Evolutionary conservation across 2,113 vertebrate genomes (phyloP), one percentile per base, ranked within the genome.

Genomic region (Equus przewalskii): DNA sequence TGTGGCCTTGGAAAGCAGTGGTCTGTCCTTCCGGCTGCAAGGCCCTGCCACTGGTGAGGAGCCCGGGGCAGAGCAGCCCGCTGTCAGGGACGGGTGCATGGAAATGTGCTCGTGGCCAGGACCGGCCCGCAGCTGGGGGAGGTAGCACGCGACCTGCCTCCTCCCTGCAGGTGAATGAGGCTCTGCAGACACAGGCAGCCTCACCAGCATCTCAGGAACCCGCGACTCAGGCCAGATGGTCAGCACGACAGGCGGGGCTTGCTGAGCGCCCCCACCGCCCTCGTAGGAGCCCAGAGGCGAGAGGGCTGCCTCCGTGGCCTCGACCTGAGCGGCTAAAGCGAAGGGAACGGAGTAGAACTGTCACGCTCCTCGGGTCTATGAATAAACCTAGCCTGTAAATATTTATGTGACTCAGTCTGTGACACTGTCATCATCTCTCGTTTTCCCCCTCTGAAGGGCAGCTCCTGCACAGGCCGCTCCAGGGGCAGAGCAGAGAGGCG

Each of bases 241-340:
- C 30, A 49, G 75, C 49, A 10, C 1, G 3, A 0, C 14, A 6
- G 10, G 6, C 0, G 54, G 1, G 36, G 21, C 7, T 44, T 6
- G 13, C 51, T 2, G 13, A 46, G 46, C 60, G 28, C 84, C 14
- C 60, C n/a, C 12, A 22, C 7, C n/a, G 33, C 11, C 30, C 54
- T 30, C 13, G 0, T 9, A 5, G 83, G 15, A 69, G 54, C 24
- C 16, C 1, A 10, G 41, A 49, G 28, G 36, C 1, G 5, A 8
- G 14, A 73, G 72, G 16, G 13, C 46, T 67, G 24, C 33, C 64
- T 44, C 13, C 8, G 58, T 26, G 33, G 51, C 90, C 44, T 36
- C 3, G 9, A 5, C 12, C 16, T 0, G 0, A 30, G 36, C 3
- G 15, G 76, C 28, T 79, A 21, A 41, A 26, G 30, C 5, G 19